These are phyloP conservation scores for Eupithecia tripunctaria DNA, from an alignment of 2,888 invertebrate species.

Conservation along the genomic window DNA sequence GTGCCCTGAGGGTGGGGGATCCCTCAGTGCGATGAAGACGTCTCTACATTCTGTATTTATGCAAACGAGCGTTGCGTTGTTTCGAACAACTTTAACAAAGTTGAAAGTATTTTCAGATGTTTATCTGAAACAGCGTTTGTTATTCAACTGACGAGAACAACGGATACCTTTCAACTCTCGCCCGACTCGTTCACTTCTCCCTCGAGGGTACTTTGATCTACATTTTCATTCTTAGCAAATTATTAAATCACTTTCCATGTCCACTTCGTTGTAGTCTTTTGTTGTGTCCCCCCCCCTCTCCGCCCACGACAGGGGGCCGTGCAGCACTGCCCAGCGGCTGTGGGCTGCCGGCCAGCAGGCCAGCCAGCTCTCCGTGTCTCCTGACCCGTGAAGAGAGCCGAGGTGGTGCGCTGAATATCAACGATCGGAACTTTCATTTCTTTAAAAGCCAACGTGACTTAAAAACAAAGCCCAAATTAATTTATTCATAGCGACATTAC, in stretches of 20 bases:
- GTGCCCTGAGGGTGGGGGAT: not conserved
- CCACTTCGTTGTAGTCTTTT: not conserved
- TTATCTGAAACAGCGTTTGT: not conserved
- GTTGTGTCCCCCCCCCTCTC: not conserved
- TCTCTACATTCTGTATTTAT: slow-evolving; percentile 15
- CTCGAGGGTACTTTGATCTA: not conserved
- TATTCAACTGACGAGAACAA: not conserved
- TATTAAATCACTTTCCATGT: not conserved
- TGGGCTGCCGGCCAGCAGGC: not conserved
- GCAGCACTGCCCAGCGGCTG: not conserved
- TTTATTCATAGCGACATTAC: slow-evolving; percentile 39
- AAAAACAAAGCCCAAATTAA: slow-evolving; percentile 36
- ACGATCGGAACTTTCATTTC: slow-evolving; percentile 18
- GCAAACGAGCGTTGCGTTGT: slow-evolving; percentile 9
- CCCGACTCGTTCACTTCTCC: not conserved
- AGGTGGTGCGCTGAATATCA: slow-evolving; percentile 12
- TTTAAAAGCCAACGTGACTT: slow-evolving; percentile 31
- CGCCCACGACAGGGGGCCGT: not conserved
- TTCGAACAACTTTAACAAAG: slow-evolving; percentile 1
- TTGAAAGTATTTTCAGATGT: slow-evolving; percentile 5
- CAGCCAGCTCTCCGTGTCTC: not conserved
- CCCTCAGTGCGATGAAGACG: not conserved
- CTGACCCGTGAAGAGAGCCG: not conserved
- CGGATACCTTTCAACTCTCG: not conserved
- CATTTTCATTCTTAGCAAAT: not conserved